Evolutionary conservation across 30 jellyfish, hydroid and myxozoan genomes (phyloP).

Genomic region (Aurelia sp.): DNA sequence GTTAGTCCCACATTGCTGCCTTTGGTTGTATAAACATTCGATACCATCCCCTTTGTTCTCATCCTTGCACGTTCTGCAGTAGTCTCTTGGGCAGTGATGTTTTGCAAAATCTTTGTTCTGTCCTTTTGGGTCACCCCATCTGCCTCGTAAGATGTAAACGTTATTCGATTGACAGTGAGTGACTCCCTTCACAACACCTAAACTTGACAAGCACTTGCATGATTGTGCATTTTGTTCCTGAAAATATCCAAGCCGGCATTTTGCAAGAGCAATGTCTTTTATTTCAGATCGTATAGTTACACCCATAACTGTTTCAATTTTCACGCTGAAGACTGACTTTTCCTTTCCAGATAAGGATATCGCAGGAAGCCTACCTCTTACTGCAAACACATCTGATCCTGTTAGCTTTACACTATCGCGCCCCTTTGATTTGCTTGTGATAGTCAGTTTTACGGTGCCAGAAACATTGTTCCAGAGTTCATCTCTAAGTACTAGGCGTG

Average conservation of each 20-base stretch:
- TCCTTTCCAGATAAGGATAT: slow-evolving; percentile 52
- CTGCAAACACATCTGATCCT: slow-evolving; percentile 55
- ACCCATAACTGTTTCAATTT: slow-evolving; percentile 65
- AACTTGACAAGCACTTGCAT: slow-evolving; percentile 60
- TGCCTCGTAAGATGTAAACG: slow-evolving; percentile 68
- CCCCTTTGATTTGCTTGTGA: neutral
- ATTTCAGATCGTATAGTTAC: slow-evolving; percentile 26
- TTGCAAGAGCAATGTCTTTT: neutral
- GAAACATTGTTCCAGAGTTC: slow-evolving; percentile 51
- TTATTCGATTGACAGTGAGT: slow-evolving; percentile 67
- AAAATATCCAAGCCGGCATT: slow-evolving; percentile 73
- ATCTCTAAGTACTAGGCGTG: slow-evolving; percentile 56
- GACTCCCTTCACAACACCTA: slow-evolving; percentile 53
- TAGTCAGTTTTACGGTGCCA: slow-evolving; percentile 58
- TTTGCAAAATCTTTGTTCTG: slow-evolving; percentile 25
- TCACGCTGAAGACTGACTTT: slow-evolving; percentile 10
- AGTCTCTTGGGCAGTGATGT: slow-evolving; percentile 68
- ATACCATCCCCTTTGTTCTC: slow-evolving; percentile 8
- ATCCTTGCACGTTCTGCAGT: slow-evolving; percentile 49
- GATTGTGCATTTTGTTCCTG: slow-evolving; percentile 11
- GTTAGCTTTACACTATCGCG: slow-evolving; percentile 18
- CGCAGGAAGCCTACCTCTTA: slow-evolving; percentile 47
- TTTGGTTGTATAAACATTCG: slow-evolving; percentile 43
- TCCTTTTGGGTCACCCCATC: slow-evolving; percentile 57
- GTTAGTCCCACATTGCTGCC: slow-evolving; percentile 47